phyloP scores from a whole-genome alignment of 2,888 invertebrate species.

The Laothoe populi region DNA sequence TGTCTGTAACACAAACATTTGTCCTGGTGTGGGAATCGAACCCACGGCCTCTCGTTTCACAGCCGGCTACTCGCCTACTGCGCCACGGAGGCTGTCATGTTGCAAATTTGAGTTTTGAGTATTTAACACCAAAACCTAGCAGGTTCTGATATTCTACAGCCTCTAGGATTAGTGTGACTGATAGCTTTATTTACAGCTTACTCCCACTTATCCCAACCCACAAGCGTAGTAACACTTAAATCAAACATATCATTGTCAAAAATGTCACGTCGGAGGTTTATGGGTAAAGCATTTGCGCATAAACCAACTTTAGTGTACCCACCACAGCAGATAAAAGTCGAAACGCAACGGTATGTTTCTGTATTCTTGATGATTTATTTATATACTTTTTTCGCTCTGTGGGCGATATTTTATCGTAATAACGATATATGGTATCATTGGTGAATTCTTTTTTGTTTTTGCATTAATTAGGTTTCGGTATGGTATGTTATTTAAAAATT shows the following conservation, averaged over 20 bases:
- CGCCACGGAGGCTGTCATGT: too few species aligned
- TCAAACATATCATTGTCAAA: conserved; percentile 23
- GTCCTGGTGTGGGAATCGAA: too few species aligned
- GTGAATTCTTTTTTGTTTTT: conserved; percentile 6
- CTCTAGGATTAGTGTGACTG: neutral
- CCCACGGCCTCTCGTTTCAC: too few species aligned
- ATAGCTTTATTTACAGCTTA: neutral
- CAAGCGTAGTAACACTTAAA: conserved; percentile 3
- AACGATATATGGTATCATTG: conserved; percentile 12
- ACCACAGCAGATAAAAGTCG: conserved; percentile 48
- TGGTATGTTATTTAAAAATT: neutral
- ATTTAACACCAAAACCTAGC: too few species aligned
- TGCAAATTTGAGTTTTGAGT: too few species aligned
- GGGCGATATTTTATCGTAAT: conserved; percentile 53
- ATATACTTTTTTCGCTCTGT: conserved; percentile 43
- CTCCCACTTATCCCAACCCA: neutral
- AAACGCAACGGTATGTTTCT: conserved; percentile 59
- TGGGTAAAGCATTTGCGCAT: conserved; percentile 21
- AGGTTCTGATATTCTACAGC: too few species aligned
- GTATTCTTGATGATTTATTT: conserved; percentile 57
- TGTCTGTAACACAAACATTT: too few species aligned
- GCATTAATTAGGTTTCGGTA: neutral
- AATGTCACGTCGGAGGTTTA: conserved; percentile 27
- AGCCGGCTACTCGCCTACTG: too few species aligned
- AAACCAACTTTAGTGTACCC: conserved; percentile 22